Evolutionary conservation across 2,888 invertebrate genomes (phyloP).

Genomic region (Perdita meconis): DNA sequence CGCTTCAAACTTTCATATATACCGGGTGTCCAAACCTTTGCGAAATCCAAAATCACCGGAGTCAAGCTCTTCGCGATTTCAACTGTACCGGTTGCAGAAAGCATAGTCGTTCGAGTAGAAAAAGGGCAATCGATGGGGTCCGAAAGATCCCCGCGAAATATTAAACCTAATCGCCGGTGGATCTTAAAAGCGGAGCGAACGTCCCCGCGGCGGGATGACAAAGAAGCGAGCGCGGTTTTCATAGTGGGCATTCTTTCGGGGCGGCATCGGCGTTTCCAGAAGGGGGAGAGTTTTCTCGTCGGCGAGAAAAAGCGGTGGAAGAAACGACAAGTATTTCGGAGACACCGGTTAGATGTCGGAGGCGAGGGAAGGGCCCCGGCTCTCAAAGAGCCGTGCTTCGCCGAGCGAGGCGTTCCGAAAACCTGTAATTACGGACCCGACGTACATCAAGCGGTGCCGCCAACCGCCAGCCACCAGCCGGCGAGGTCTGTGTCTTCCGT

Average conservation of each 20-base stretch:
- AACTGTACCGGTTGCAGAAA: no score
- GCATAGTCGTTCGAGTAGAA: no score
- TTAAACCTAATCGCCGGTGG: no score
- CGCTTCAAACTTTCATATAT: constrained; percentile 42
- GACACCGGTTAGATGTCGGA: constrained; percentile 73
- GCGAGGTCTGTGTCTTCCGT: constrained; percentile 70
- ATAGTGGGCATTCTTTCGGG: constrained; percentile 14
- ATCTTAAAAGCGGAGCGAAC: no score
- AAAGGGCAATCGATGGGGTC: no score
- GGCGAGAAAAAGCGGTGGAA: constrained; percentile 45
- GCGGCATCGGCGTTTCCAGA: constrained; percentile 37
- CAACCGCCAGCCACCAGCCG: constrained; percentile 72
- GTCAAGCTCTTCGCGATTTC: no score
- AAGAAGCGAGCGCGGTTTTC: constrained; percentile 53
- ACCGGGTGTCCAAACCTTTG: constrained; percentile 31
- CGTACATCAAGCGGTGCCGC: constrained; percentile 84
- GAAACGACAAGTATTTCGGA: constrained; percentile 58
- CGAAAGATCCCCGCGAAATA: no score
- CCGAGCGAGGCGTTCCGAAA: constrained; percentile 79
- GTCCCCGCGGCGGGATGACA: constrained; percentile 42
- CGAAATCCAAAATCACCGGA: background rate
- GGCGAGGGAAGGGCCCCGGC: constrained; percentile 82
- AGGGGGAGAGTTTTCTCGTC: constrained; percentile 30
- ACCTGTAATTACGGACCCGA: constrained; percentile 84
- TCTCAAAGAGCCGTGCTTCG: constrained; percentile 77